Evolutionary conservation across 2,797 vertebrate species (phyloP).

Genomic region (Trachurus trachurus): DNA sequence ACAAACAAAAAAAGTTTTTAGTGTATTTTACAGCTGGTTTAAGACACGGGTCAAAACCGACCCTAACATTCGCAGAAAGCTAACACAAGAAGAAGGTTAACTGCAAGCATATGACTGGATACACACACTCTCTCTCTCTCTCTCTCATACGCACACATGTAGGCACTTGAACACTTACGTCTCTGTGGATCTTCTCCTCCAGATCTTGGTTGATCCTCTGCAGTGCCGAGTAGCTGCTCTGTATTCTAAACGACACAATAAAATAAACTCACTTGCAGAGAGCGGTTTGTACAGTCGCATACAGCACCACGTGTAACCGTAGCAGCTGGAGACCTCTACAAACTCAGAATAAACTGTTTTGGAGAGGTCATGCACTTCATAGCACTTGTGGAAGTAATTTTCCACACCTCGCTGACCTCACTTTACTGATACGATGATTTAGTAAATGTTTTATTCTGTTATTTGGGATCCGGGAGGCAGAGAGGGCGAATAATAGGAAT

Average conservation of each 20-base stretch:
- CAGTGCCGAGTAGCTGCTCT: constrained; percentile 96
- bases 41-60: too few relatives aligned
- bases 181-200: constrained; percentile 96
- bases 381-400: constrained; percentile 3
- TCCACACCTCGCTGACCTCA: constrained; percentile 12
- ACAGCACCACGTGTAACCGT: background rate
- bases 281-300: constrained; percentile 22
- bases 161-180: constrained; percentile 86
- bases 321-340: constrained; percentile 16
- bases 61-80: too few relatives aligned
- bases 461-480: background rate
- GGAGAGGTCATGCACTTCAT: background rate
- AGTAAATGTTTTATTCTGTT: constrained; percentile 13
- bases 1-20: too few relatives aligned
- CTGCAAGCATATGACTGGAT: constrained; percentile 8
- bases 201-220: constrained; percentile 99
- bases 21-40: too few relatives aligned
- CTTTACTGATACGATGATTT: constrained; percentile 16
- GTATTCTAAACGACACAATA: constrained; percentile 89
- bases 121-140: background rate
- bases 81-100: too few relatives aligned
- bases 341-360: constrained; percentile 9
- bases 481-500: background rate
- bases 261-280: constrained; percentile 48
- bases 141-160: constrained; percentile 2